Evolutionary conservation across 2,797 vertebrate genomes (phyloP).

Genomic region (Percopsis omiscomaycus): DNA sequence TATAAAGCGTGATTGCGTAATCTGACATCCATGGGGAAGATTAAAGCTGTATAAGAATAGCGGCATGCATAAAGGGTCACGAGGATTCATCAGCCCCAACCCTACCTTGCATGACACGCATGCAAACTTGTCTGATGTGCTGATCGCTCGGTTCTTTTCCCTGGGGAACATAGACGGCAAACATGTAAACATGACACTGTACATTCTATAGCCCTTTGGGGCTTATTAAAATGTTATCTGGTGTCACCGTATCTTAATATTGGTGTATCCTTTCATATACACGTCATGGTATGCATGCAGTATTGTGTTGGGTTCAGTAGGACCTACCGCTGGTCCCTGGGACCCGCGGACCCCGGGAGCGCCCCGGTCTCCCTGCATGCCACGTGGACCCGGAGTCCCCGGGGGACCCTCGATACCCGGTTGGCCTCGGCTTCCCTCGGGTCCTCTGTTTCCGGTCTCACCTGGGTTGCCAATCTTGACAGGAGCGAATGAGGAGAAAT

Average conservation of each 20-base stretch:
- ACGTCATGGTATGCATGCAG: too few species aligned
- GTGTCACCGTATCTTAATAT: too few species aligned
- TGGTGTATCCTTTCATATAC: too few species aligned
- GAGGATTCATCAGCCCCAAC: conserved; percentile 50
- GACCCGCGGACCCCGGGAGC: conserved; percentile 85
- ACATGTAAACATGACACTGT: background rate
- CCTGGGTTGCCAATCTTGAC: conserved; percentile 86
- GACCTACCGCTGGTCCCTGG: conserved; percentile 90
- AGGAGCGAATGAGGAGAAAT: conserved; percentile 20
- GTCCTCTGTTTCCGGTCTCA: conserved; percentile 86
- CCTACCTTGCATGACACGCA: conserved; percentile 98
- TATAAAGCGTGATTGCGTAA: conserved; percentile 47
- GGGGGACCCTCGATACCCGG: conserved; percentile 89
- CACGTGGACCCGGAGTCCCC: conserved; percentile 87
- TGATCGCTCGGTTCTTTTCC: conserved; percentile 94
- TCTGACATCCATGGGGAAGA: conserved; percentile 59
- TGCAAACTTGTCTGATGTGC: conserved; percentile 96
- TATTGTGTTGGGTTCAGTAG: background rate
- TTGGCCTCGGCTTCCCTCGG: conserved; percentile 89
- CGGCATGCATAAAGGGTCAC: conserved; percentile 43
- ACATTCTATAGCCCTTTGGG: background rate
- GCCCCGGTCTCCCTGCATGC: conserved; percentile 93
- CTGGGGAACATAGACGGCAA: conserved; percentile 68
- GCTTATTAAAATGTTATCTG: too few species aligned
- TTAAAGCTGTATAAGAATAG: conserved; percentile 42